Conservation (phyloP, 2,113 vertebrate species). For the Rhabdornis inornatus region DNA sequence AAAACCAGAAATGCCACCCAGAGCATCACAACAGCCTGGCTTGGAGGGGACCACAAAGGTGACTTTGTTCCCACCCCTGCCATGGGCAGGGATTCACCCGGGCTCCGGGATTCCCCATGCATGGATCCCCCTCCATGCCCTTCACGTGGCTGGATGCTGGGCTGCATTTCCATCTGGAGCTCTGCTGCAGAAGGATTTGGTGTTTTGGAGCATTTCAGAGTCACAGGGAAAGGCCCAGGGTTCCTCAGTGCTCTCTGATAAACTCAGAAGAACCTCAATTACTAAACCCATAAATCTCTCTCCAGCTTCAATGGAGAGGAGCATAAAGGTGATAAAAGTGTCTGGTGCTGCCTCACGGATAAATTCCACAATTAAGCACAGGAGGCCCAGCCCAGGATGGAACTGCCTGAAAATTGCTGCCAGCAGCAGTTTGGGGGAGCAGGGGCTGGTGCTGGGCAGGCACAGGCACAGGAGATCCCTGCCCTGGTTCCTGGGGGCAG, state of each 20-base stretch:
- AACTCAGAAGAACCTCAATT: neutral
- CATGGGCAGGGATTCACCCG: rapidly evolving
- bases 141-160: rapidly evolving
- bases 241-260: neutral
- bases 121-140: too few relatives aligned
- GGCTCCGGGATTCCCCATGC: rapidly evolving
- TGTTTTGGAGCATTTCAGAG: rapidly evolving
- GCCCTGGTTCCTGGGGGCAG: too few relatives aligned
- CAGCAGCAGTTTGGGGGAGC: neutral
- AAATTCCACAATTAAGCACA: neutral
- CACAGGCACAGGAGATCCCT: neutral
- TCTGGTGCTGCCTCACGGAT: neutral
- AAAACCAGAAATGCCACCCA: neutral
- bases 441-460: neutral
- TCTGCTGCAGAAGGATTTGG: neutral
- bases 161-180: neutral
- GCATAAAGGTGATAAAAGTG: neutral
- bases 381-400: neutral
- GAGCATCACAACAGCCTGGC: neutral
- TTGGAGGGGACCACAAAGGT: neutral
- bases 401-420: neutral
- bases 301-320: neutral
- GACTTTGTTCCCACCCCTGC: too few relatives aligned
- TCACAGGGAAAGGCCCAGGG: too few relatives aligned
- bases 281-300: neutral